Base-by-base conservation (phyloP, 2,113 vertebrate genomes). In the Archocentrus centrarchus region DNA sequence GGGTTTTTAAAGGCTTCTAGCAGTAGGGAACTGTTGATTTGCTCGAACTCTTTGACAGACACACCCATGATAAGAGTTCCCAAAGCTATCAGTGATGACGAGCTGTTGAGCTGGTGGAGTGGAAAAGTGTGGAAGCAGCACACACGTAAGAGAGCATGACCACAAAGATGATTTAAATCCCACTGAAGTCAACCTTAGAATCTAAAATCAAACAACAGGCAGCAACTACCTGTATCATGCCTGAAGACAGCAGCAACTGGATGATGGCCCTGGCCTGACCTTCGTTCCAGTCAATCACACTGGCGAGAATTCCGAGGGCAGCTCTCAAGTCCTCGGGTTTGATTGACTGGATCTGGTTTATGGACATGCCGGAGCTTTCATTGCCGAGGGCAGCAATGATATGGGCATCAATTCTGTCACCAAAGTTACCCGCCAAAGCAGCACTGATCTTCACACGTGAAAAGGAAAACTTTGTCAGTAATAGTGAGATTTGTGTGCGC, bases 1-100 rank as follows among this genome's bases (percentile, higher is more conserved):
- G 83, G 27, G 24, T 92, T 59, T 35, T 79, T 11, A 41, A 92
- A 66, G 1, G 89, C 86, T 0, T 0, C 5, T 1, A 95, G 11
- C 10, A 96, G 79, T 53, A 91, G 8, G 0, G 55, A 2, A 62
- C 77, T n/a, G 0, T 1, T 50, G 70, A 96, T 84, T 30, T 6
- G 5, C 18, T 0, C 4, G 7, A 95, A 79, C 1, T 50, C 7
- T 2, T 30, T 2, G 1, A 93, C 9, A 0, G 95, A 93, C 17
- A 96, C 1, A 0, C 96, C 95, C 2, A 22, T 4, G 27, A 95
- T 5, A 1, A 96, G 92, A 35, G 92, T 89, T n/a, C 96, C 95
- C 44, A 96, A 76, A 10, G 0, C 8, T 7, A 86, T 0, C 58
- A 96, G n/a, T 0, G 88, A 77, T 0, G 55, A 64, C 0, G 59